These are phyloP conservation scores for Oreotragus oreotragus DNA, from an alignment of 2,113 vertebrate genomes.

Conservation along the genomic window DNA sequence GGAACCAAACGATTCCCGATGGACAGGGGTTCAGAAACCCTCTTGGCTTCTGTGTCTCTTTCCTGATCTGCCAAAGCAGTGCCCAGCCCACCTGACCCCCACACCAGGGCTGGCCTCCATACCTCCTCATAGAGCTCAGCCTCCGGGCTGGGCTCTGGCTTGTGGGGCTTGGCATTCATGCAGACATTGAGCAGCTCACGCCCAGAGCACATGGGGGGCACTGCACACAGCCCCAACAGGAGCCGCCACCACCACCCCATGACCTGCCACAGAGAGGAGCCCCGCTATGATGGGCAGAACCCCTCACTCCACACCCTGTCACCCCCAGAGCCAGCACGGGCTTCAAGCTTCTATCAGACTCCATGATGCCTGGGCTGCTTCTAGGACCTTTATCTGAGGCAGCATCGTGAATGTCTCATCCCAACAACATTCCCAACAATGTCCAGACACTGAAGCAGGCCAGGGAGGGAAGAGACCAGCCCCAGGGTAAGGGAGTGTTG, in stretches of 20 bases:
- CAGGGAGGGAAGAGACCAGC: background rate
- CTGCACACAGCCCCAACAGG: constrained; percentile 65
- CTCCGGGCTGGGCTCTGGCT: constrained; percentile 85
- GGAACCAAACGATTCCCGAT: background rate
- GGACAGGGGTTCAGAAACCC: background rate
- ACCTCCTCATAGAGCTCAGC: constrained; percentile 71
- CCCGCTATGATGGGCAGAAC: fast-evolving
- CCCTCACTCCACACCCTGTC: background rate
- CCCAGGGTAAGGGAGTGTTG: too few species aligned
- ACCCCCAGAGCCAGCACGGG: background rate
- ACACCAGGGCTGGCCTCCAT: background rate
- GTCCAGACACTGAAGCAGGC: background rate
- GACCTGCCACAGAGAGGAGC: background rate
- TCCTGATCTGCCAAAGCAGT: background rate
- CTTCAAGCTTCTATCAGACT: background rate
- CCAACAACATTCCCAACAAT: background rate
- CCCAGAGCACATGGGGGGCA: background rate
- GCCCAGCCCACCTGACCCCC: too few species aligned
- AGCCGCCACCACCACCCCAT: constrained; percentile 56
- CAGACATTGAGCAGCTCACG: constrained; percentile 85
- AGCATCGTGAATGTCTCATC: background rate
- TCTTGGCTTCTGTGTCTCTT: background rate
- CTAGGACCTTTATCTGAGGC: background rate
- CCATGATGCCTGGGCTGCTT: background rate
- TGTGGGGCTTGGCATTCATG: constrained; percentile 90